Base-by-base conservation (phyloP, 2,888 invertebrate genomes). In the Cryptosula pallasiana region DNA sequence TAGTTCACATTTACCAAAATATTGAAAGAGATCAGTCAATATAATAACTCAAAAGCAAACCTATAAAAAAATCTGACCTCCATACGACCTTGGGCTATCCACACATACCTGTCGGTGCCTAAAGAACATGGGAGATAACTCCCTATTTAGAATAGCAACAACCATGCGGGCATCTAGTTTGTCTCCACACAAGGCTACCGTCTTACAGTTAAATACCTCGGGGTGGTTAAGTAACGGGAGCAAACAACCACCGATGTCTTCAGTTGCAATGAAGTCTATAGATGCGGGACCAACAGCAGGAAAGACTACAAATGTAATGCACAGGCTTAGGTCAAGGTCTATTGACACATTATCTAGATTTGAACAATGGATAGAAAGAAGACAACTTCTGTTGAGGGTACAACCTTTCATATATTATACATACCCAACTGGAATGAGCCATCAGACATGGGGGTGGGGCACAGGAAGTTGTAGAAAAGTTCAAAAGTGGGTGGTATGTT, bases 401-500 rank as follows among this genome's bases (percentile, higher is more conserved):
- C n/a, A n/a, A n/a, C n/a, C n/a, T n/a, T n/a, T n/a, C n/a, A n/a
- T n/a, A n/a, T n/a, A n/a, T 45, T 5, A 45, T 25, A 70, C 70
- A n/a, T 23, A 70, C 70, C 70, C n/a, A 70, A n/a, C 9, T 54
- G 29, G 32, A 35, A 70, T 3, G 5, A 5, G 9, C 36, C 70
- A n/a, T 70, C 27, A 9, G 36, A 2, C 9, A 16, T 70, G 25
- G 32, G 3, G 9, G 2, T 54, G n/a, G 70, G 70, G 16, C 55
- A 54, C n/a, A 70, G 45, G n/a, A 70, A 54, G 45, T 54, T 32
- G 25, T 25, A 54, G 29, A 70, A 70, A 9, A 54, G 16, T 27
- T 70, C 70, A 54, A 27, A 70, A 5, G 32, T 16, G 13, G 70
- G 70, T 5, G 70, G 70, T 9, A 70, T 54, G 45, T 54, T 70